These are phyloP conservation scores for Myotis yumanensis DNA, from an alignment of 2,113 vertebrate genomes.

Conservation along the genomic window DNA sequence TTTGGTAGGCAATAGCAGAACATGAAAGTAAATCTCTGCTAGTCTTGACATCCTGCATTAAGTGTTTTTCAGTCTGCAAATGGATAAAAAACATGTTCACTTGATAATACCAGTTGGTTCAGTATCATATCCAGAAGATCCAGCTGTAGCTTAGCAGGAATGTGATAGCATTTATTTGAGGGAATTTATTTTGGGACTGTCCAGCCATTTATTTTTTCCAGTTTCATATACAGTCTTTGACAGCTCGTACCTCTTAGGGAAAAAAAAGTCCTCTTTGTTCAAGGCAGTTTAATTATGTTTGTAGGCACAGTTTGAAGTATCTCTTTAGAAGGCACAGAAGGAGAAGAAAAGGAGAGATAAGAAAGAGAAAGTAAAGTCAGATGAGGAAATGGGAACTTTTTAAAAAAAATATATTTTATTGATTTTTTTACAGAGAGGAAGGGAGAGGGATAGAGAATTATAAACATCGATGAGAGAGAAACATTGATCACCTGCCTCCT, in stretches of 20 bases:
- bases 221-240: background rate
- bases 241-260: background rate
- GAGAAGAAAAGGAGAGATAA: slow-evolving; percentile 1
- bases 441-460: no score
- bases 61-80: background rate
- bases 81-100: background rate
- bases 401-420: no score
- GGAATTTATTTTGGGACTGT: background rate
- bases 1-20: background rate
- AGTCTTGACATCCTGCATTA: background rate
- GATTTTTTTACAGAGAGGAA: no score
- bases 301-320: background rate
- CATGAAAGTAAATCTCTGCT: background rate
- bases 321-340: background rate
- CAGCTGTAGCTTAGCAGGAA: background rate
- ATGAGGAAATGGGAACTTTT: background rate
- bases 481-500: no score
- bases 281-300: slow-evolving; percentile 18
- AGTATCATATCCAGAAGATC: background rate
- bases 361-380: background rate
- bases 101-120: background rate
- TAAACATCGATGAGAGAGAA: no score
- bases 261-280: background rate
- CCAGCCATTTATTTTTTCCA: background rate
- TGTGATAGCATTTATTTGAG: background rate